Evolutionary conservation across 2,888 invertebrate genomes (phyloP), one percentile per base, ranked within the genome.

Genomic region (Octonoba sinensis): DNA sequence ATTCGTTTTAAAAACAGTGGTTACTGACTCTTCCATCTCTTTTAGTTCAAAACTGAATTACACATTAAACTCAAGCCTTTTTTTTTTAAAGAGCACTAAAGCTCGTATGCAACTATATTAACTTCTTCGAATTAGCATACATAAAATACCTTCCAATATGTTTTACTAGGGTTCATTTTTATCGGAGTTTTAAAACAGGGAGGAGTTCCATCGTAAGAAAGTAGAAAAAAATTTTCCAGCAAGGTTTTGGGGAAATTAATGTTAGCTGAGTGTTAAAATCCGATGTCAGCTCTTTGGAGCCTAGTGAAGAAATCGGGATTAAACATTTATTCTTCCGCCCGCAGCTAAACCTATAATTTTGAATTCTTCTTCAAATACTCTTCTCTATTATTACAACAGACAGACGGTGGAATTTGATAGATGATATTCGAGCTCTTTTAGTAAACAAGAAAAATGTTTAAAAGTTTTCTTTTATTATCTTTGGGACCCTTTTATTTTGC

Each of bases 301-400:
- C 47, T 56, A 54, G 62, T 72, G 51, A 70, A 79, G 73, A 47
- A 62, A 74, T 49, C 18, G 47, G 24, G 15, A 51, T 44, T 79
- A 66, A 59, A 51, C 47, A 72, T 74, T 81, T 73, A 81, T 67
- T 67, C 60, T 60, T 79, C 79, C 60, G 62, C 72, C 62, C 67
- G 47, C 57, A 69, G 66, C 46, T 56, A 36, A 81, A 67, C 73
- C 73, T 73, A 56, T 74, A 81, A 81, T 81, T 81, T 81, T 69
- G 47, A 67, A 73, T 56, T 60, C 15, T 46, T 20, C 64, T 46
- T 46, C 44, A n/a, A 22, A 44, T 24, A 24, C 54, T 49, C 51
- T 60, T 51, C 13, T 56, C 79, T 81, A 57, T 81, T 81, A 81
- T 81, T 81, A 81, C 67, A 62, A 62, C 56, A 60, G 79, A 73